These are phyloP conservation scores for Thalassophryne amazonica DNA, from an alignment of 2,797 vertebrate genomes.

Conservation along the genomic window DNA sequence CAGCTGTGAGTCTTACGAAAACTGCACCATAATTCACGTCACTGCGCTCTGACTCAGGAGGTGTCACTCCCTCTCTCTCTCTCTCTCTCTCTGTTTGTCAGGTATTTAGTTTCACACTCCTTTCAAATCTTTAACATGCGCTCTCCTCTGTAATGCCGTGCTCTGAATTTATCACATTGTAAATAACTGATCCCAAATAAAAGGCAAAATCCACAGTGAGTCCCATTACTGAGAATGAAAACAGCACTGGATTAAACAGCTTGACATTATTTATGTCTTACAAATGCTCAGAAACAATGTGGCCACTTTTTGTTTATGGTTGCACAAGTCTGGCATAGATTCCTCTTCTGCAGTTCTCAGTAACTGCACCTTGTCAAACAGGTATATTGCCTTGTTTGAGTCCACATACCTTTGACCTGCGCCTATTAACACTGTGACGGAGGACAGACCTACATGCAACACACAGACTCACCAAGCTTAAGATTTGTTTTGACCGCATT, in stretches of 20 bases:
- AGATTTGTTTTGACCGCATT: constrained; percentile 48
- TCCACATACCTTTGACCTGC: constrained; percentile 16
- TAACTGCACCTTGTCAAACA: constrained; percentile 4
- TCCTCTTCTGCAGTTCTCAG: neutral
- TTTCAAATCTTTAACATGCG: too few relatives aligned
- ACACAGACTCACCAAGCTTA: neutral
- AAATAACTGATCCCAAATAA: too few relatives aligned
- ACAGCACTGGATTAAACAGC: too few relatives aligned
- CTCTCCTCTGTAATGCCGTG: too few relatives aligned
- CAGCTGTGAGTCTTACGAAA: constrained; percentile 16
- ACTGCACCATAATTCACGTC: neutral
- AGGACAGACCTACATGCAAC: neutral
- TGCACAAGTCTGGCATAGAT: neutral
- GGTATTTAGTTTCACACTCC: too few relatives aligned
- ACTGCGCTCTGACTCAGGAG: constrained; percentile 5
- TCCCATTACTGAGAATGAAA: too few relatives aligned
- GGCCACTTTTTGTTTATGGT: neutral
- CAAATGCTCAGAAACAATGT: too few relatives aligned
- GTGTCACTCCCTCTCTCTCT: constrained; percentile 10
- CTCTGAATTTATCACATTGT: too few relatives aligned
- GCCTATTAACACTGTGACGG: neutral
- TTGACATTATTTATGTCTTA: too few relatives aligned
- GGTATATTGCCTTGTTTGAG: constrained; percentile 7
- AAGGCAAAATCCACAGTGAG: too few relatives aligned
- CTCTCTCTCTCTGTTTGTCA: neutral